Evolutionary conservation across 2,113 vertebrate species (phyloP).

Genomic region (Philantomba maxwellii): DNA sequence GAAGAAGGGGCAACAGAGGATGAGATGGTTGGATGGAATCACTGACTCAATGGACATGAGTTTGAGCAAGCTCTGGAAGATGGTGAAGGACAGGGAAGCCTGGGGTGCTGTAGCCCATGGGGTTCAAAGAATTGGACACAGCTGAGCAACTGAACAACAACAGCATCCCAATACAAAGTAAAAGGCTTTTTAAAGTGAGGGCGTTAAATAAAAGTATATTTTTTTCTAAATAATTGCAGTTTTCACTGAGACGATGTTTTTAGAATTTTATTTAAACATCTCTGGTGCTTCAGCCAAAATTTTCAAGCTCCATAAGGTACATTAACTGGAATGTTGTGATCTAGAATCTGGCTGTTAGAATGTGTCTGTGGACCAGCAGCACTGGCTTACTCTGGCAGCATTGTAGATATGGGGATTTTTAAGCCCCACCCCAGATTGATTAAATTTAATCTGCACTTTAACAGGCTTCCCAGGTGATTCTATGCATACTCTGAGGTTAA

Average conservation of each 20-base stretch:
- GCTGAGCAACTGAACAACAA: neutral
- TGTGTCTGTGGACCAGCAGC: neutral
- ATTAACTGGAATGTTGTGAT: neutral
- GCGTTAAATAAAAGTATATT: neutral
- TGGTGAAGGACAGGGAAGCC: neutral
- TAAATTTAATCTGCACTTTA: neutral
- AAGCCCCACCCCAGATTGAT: neutral
- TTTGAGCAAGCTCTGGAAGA: neutral
- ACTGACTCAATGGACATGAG: neutral
- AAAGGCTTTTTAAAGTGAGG: neutral
- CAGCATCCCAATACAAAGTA: neutral
- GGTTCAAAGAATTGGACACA: neutral
- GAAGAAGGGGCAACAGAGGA: neutral
- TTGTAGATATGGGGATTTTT: neutral
- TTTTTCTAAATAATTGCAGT: neutral
- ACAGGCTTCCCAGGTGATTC: neutral
- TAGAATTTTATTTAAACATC: neutral
- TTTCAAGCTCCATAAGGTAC: neutral
- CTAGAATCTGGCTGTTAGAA: neutral
- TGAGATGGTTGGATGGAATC: neutral
- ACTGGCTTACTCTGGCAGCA: fast-evolving
- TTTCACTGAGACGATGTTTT: neutral
- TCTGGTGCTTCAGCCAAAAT: neutral
- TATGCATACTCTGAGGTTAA: neutral
- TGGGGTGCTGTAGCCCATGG: neutral